Evolutionary conservation across 2,113 vertebrate species (phyloP).

Genomic region (Colinus virginianus): DNA sequence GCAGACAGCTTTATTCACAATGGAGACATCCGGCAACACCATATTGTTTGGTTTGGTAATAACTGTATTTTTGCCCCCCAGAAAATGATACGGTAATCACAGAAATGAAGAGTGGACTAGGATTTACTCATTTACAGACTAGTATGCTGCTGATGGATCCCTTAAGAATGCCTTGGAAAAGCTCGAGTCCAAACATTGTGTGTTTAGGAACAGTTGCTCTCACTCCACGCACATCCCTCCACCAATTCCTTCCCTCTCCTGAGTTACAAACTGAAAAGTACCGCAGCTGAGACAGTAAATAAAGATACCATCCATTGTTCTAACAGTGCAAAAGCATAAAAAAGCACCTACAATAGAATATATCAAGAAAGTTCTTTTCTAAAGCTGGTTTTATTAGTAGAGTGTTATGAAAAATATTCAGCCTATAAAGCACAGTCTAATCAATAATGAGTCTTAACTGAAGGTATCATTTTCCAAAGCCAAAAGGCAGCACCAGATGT

Average conservation of each 20-base stretch:
- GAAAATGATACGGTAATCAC: neutral
- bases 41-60: neutral
- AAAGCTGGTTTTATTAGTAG: neutral
- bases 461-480: neutral
- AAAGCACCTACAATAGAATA: neutral
- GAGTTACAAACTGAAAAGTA: neutral
- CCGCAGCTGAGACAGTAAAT: neutral
- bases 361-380: neutral
- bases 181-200: neutral
- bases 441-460: neutral
- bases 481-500: neutral
- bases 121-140: neutral
- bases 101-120: neutral
- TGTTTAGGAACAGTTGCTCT: neutral
- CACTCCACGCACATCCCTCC: neutral
- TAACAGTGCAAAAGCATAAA: neutral
- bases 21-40: neutral
- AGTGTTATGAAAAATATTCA: neutral
- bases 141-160: neutral
- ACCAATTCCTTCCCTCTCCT: neutral
- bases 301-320: neutral
- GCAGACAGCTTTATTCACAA: slow-evolving; percentile 1
- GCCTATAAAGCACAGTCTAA: neutral
- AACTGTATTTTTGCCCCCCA: neutral
- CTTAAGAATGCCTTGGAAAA: neutral